Base-by-base conservation (phyloP, 2,888 invertebrate genomes). In the Drosophila lutescens region DNA sequence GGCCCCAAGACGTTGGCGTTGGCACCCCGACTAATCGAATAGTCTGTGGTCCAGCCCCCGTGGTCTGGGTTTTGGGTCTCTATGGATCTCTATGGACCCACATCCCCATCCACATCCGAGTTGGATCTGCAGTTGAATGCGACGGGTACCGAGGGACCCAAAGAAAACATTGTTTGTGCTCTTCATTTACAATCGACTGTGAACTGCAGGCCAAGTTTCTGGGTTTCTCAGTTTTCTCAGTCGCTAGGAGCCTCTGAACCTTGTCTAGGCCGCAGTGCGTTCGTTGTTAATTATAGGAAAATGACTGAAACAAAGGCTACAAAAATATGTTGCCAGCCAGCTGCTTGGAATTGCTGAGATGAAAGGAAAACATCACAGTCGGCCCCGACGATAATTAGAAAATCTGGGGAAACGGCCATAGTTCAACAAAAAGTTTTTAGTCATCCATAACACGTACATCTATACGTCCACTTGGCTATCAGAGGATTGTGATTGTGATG, bases 21-120 rank as follows among this genome's bases (percentile, higher is more conserved):
- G 85, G 80, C 85, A 81, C 87, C 80, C 81, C 87, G 78, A 86
- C 87, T 86, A 81, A 81, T 81, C 87, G 85, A 87, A 68, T 78
- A 86, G 72, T 84, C 80, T 75, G 68, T 75, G 73, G 76, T 73
- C 79, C 85, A 74, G 75, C 81, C 81, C 80, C 87, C 74, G 67
- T 72, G 68, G 75, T 62, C 70, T 59, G 56, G 5, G 17, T 8
- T 30, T 30, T 8, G 30, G 30, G 8, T 4, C 17, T 41, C 41
- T 10, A 12, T 43, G 26, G 32, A 26, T 59, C 60, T 26, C 26
- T 26, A 2, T 26, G 26, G 26, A 26, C 41, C 41, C 59, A 23
- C 43, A 36, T 38, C 38, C 38, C n/a, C 38, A n/a, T 40, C 61
- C 34, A 41, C 40, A 63, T 43, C 47, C 49, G 49, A 32, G 47